Conservation (phyloP, 2,797 vertebrate species). For the Halcyon smyrnensis region DNA sequence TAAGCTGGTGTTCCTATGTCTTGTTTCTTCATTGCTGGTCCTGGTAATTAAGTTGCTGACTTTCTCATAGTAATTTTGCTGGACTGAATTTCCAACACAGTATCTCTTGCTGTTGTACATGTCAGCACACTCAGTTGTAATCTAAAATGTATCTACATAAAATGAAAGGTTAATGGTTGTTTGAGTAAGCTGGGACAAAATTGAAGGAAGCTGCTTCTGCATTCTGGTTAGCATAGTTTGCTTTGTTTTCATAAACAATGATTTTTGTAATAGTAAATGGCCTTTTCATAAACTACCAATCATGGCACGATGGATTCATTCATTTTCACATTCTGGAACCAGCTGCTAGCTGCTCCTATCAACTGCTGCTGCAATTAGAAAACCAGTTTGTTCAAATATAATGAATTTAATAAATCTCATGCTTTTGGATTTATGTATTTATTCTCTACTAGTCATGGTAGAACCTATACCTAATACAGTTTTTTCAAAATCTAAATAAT, state of each 20-base stretch:
- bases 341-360: background rate
- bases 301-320: background rate
- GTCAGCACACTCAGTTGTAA: background rate
- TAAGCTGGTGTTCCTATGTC: background rate
- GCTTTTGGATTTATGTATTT: background rate
- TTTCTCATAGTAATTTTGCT: background rate
- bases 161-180: background rate
- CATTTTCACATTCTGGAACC: slow-evolving; percentile 16
- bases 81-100: background rate
- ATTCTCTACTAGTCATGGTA: background rate
- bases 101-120: background rate
- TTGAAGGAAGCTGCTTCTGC: background rate
- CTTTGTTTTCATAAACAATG: background rate
- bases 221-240: background rate
- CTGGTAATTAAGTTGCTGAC: background rate
- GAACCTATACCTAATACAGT: background rate
- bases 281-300: background rate
- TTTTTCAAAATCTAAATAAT: background rate
- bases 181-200: background rate
- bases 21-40: background rate
- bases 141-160: background rate
- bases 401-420: slow-evolving; percentile 1
- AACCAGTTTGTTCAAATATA: background rate
- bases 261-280: background rate
- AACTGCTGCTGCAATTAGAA: slow-evolving; percentile 28